Evolutionary conservation across 2,888 invertebrate genomes (phyloP), one percentile per base, ranked within the genome.

Genomic region (Panzeria rudis): DNA sequence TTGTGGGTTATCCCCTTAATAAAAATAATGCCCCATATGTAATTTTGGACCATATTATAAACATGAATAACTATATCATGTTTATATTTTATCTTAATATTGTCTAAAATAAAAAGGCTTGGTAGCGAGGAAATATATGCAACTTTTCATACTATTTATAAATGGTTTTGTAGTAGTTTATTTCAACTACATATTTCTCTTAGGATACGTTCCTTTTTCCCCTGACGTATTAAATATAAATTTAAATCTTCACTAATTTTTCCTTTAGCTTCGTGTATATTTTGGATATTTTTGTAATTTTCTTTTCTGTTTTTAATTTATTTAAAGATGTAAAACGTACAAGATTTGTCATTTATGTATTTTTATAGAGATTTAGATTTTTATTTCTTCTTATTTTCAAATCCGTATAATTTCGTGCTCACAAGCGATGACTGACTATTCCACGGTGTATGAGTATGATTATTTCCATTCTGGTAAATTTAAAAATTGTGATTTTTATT

Each of bases 261-360:
- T 59, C 3, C 44, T 73, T 56, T 69, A 25, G 50, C 50, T 78
- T 38, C 44, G 17, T 72, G 44, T 62, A 56, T 54, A 73, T 80
- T 73, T 79, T 76, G 69, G 72, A 56, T 71, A 54, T 54, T 61
- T 82, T 62, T 76, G 25, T 32, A 47, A 62, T 44, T 73, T 79
- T 68, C 25, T 20, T 29, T 68, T 62, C 41, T 56, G 59, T 41
- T 73, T 80, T 66, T 41, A 80, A 73, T 80, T 80, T 80, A 50
- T 66, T 56, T 50, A 3, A 77, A 81, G 50, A 73, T 38, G 23
- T 69, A 61, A 82, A 73, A 64, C 50, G 38, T 52, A 77, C 25
- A 85, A 78, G 75, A 82, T 82, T 82, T 82, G 85, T 82, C 78
- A 82, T 82, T 75, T 85, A 71, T 82, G 69, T 79, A 47, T 82